These are phyloP conservation scores for Drosophila miranda DNA, from an alignment of 1,140 invertebrate species.

Conservation along the genomic window DNA sequence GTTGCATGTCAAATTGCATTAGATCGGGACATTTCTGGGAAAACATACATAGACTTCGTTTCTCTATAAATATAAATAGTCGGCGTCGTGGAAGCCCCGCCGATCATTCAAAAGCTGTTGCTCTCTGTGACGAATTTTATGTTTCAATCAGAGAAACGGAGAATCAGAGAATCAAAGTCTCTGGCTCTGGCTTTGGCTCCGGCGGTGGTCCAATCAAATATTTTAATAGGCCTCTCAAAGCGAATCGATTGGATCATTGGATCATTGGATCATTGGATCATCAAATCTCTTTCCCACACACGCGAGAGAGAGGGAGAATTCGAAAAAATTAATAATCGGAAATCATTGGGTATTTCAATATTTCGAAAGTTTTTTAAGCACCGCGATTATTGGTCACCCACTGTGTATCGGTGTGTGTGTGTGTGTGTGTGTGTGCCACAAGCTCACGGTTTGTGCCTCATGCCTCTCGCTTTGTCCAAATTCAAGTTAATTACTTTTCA, in stretches of 20 bases:
- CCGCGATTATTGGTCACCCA: conserved; percentile 54
- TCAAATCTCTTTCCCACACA: conserved; percentile 31
- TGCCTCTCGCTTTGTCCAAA: conserved; percentile 29
- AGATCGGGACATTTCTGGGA: conserved; percentile 70
- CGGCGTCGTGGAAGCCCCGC: conserved; percentile 16
- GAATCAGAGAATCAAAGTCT: not conserved
- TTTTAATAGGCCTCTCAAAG: conserved; percentile 72
- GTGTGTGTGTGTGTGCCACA: too few species aligned
- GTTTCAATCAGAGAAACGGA: conserved; percentile 46
- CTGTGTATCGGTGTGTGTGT: conserved; percentile 16
- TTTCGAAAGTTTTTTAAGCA: conserved; percentile 67
- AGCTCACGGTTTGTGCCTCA: too few species aligned
- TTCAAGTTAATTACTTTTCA: conserved; percentile 80
- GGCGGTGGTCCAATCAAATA: conserved; percentile 75
- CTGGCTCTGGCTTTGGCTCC: conserved; percentile 11
- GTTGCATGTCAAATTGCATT: conserved; percentile 78
- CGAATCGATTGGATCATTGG: conserved; percentile 60
- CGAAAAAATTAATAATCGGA: conserved; percentile 61
- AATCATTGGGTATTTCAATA: conserved; percentile 75
- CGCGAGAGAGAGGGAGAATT: conserved; percentile 10
- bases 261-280: conserved; percentile 13
- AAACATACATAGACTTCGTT: conserved; percentile 24
- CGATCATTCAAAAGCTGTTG: conserved; percentile 39
- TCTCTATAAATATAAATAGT: conserved; percentile 52
- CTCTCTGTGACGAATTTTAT: conserved; percentile 54